Conservation (phyloP, 2,113 vertebrate genomes). For the Willisornis vidua region DNA sequence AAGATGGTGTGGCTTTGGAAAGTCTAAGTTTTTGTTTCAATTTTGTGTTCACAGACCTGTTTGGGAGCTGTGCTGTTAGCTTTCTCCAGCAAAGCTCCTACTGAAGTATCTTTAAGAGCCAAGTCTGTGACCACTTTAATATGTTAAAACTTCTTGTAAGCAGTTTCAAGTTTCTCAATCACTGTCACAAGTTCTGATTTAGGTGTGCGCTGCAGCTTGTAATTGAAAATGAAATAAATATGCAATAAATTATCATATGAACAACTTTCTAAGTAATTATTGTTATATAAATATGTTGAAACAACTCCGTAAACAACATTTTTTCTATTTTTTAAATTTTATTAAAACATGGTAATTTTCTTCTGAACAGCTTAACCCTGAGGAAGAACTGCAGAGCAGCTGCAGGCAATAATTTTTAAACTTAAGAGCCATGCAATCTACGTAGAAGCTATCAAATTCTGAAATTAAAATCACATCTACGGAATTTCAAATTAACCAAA, state of each 20-base stretch:
- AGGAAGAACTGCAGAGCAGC: background rate
- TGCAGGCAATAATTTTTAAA: background rate
- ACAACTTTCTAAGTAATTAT: background rate
- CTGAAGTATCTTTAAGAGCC: background rate
- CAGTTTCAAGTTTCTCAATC: background rate
- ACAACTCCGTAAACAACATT: rapidly evolving
- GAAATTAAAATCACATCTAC: background rate
- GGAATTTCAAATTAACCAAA: background rate
- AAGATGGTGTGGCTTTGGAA: background rate
- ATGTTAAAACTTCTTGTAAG: background rate
- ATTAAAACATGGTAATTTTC: background rate
- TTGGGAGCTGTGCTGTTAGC: background rate
- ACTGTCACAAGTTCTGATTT: background rate
- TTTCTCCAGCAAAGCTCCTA: background rate
- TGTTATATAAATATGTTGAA: background rate
- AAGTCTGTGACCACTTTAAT: background rate
- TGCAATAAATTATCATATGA: background rate
- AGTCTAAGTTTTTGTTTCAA: background rate
- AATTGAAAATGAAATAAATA: background rate
- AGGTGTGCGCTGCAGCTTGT: background rate
- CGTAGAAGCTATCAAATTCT: background rate
- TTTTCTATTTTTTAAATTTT: background rate
- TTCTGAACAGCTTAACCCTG: background rate
- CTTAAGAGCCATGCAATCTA: background rate
- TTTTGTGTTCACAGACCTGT: background rate